These are phyloP conservation scores for Sibirionetta formosa DNA, from an alignment of 2,797 vertebrate species.

Conservation along the genomic window DNA sequence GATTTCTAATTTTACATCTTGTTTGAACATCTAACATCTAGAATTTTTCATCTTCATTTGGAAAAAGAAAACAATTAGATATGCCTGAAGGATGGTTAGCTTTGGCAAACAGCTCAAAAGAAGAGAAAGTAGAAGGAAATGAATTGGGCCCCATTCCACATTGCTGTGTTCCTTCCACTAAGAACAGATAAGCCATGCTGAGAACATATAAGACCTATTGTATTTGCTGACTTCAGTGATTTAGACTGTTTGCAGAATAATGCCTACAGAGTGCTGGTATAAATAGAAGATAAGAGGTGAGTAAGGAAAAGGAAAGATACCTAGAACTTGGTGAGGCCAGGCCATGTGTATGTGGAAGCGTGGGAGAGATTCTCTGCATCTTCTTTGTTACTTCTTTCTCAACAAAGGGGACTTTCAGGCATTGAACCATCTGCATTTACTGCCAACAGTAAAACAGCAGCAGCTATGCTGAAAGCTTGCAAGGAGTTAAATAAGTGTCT, in stretches of 20 bases:
- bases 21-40: neutral
- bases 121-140: neutral
- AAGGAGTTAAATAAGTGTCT: constrained; percentile 10
- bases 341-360: neutral
- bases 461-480: neutral
- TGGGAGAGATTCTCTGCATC: neutral
- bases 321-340: neutral
- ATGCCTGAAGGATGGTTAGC: neutral
- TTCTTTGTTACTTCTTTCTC: neutral
- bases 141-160: neutral
- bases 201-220: neutral
- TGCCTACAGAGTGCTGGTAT: neutral
- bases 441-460: constrained; percentile 1
- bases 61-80: neutral
- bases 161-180: neutral
- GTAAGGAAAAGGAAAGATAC: neutral
- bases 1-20: neutral
- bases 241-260: constrained; percentile 27
- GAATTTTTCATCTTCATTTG: neutral
- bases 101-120: neutral
- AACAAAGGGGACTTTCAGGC: neutral
- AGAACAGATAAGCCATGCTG: neutral
- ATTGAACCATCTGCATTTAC: neutral
- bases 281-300: neutral
- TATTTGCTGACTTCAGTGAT: neutral